These are phyloP conservation scores for Dicycla oo DNA, from an alignment of 2,888 invertebrate genomes.

Conservation along the genomic window DNA sequence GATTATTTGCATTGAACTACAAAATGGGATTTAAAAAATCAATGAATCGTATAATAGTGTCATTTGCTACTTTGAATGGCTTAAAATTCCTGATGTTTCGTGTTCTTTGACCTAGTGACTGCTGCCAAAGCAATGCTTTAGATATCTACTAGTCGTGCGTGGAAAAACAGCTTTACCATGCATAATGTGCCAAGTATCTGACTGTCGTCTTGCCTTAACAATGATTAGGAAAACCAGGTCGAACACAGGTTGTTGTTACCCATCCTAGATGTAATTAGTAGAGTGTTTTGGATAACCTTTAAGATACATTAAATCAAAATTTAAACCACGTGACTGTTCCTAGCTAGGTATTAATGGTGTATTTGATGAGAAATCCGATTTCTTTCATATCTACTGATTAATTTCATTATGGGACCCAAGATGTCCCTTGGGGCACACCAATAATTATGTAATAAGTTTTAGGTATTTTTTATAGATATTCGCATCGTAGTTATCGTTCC, in stretches of 20 bases:
- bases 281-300: not conserved
- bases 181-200: slow-evolving; percentile 24
- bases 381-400: not conserved
- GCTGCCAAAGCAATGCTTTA: slow-evolving; percentile 33
- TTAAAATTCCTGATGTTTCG: slow-evolving; percentile 8
- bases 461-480: not conserved
- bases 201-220: slow-evolving; percentile 1
- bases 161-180: slow-evolving; percentile 17
- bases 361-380: not conserved
- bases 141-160: slow-evolving; percentile 5
- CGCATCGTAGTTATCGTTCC: not conserved
- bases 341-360: not conserved
- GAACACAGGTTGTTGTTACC: not conserved
- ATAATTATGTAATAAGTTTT: not conserved
- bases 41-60: slow-evolving; percentile 17
- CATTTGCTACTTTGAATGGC: slow-evolving; percentile 14
- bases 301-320: not conserved
- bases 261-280: not conserved
- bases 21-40: slow-evolving; percentile 18
- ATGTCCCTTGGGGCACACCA: not conserved
- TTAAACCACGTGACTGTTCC: not conserved
- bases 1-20: slow-evolving; percentile 13
- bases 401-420: not conserved
- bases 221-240: slow-evolving; percentile 8
- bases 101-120: slow-evolving; percentile 35